These are phyloP conservation scores for Parasteatoda lunata DNA, from an alignment of 2,888 invertebrate genomes.

Conservation along the genomic window DNA sequence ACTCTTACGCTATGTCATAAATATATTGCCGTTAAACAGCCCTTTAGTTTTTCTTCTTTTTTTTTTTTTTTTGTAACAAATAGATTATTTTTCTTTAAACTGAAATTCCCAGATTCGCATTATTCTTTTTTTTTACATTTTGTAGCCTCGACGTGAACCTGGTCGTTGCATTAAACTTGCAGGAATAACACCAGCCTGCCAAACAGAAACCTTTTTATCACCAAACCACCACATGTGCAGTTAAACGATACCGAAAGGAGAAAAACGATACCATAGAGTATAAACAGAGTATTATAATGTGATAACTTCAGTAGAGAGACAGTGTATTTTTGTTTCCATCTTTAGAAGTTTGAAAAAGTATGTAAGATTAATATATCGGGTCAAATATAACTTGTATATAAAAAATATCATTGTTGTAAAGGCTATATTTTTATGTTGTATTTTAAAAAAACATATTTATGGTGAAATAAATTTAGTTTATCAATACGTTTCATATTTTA, in stretches of 20 bases:
- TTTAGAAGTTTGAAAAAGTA: neutral
- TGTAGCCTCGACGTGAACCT: constrained; percentile 68
- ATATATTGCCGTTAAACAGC: no score
- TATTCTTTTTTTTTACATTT: neutral
- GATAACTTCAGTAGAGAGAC: neutral
- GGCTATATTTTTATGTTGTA: neutral
- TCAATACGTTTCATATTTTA: neutral
- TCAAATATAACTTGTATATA: neutral
- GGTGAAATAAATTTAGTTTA: neutral
- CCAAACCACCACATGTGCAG: constrained; percentile 59
- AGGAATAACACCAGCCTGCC: constrained; percentile 69
- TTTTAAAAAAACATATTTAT: neutral
- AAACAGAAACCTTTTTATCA: constrained; percentile 62
- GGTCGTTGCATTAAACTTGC: constrained; percentile 70
- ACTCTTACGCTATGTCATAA: no score
- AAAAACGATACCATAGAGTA: neutral
- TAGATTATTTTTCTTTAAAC: neutral
- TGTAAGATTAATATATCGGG: neutral
- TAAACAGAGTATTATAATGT: neutral
- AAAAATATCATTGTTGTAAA: neutral
- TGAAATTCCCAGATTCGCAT: neutral
- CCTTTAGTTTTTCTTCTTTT: no score
- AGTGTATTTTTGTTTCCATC: neutral
- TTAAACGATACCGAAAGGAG: neutral
- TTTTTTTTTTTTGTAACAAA: no score